These are phyloP conservation scores for Chironomus tentans DNA, from an alignment of 2,888 invertebrate species.

Conservation along the genomic window DNA sequence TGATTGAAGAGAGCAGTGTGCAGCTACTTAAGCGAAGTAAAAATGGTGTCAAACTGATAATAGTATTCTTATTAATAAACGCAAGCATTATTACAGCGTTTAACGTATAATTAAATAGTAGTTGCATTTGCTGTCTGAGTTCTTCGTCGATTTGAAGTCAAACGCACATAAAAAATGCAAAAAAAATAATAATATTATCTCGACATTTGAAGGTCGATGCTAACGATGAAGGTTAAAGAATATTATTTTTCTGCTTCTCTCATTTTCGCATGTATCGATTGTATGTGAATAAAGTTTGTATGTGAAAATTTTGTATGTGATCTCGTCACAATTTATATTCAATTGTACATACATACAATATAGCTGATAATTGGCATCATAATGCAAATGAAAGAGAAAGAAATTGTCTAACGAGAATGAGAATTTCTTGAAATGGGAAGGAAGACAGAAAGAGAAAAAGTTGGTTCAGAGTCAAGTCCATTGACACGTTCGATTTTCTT, in stretches of 20 bases:
- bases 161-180: not conserved
- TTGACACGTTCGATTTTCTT: constrained; percentile 19
- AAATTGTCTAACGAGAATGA: not conserved
- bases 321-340: not conserved
- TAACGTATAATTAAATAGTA: not conserved
- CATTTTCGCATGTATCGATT: not conserved
- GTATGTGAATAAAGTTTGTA: not conserved
- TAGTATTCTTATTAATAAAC: not conserved
- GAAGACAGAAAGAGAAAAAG: not conserved
- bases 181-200: not conserved
- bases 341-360: not conserved
- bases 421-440: not conserved
- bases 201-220: constrained; percentile 8
- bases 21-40: not conserved
- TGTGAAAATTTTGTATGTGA: not conserved
- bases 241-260: not conserved
- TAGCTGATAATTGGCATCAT: constrained; percentile 20
- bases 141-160: too few relatives aligned
- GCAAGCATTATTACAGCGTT: not conserved
- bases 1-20: too few relatives aligned
- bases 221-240: constrained; percentile 1
- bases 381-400: constrained; percentile 12
- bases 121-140: not conserved
- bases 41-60: constrained; percentile 14
- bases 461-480: constrained; percentile 10